Conservation (phyloP, 2,888 invertebrate species). For the Drosophila seclusa region DNA sequence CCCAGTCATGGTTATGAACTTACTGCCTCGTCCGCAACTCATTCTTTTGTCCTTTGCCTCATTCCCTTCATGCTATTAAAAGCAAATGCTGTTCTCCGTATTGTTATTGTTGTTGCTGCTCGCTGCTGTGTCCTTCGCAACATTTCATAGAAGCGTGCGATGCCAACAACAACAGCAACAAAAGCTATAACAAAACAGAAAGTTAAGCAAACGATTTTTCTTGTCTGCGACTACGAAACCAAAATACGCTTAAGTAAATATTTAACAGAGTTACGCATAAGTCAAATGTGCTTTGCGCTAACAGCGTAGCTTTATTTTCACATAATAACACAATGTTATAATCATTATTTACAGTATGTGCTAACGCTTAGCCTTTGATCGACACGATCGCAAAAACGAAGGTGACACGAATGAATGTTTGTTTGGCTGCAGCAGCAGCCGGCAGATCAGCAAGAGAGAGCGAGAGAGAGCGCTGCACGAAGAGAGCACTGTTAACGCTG, state of each 20-base stretch:
- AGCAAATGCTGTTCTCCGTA: conserved; percentile 39
- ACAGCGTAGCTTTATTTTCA: background rate
- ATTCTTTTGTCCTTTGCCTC: conserved; percentile 37
- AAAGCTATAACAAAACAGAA: conserved; percentile 18
- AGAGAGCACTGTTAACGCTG: background rate
- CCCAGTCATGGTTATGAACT: conserved; percentile 54
- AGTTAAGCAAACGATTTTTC: conserved; percentile 12
- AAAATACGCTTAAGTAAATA: conserved; percentile 31
- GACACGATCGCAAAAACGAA: background rate
- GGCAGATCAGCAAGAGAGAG: background rate
- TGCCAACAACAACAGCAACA: conserved; percentile 18
- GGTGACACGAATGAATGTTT: background rate
- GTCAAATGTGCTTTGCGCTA: background rate
- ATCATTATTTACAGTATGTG: background rate
- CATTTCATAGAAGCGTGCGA: conserved; percentile 67
- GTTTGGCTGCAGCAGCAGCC: background rate
- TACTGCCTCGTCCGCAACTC: conserved; percentile 44
- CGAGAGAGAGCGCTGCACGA: background rate
- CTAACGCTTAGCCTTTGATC: background rate
- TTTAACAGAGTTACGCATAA: background rate
- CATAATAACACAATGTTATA: background rate
- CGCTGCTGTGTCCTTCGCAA: conserved; percentile 64
- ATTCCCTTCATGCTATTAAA: conserved; percentile 56
- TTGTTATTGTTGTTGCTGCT: conserved; percentile 8
- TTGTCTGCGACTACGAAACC: conserved; percentile 8